Conservation (phyloP, 2,888 invertebrate species). For the Lithophane leautieri region DNA sequence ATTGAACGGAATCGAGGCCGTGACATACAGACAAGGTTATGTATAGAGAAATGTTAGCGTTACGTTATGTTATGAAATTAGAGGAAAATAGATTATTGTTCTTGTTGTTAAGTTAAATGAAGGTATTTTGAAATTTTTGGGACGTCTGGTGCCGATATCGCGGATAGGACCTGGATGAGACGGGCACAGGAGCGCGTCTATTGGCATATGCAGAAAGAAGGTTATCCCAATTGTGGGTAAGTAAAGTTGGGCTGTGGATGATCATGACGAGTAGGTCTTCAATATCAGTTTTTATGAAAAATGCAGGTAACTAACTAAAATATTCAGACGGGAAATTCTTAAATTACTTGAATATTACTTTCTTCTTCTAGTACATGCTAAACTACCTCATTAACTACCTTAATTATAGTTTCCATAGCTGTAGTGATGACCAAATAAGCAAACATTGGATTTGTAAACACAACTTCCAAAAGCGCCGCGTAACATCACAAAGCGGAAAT, state of each 20-base stretch:
- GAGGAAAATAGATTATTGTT: conserved; percentile 2
- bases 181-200: not conserved
- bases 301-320: not conserved
- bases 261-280: not conserved
- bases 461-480: conserved; percentile 1
- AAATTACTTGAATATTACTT: not conserved
- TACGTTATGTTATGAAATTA: conserved; percentile 39
- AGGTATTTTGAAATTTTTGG: not conserved
- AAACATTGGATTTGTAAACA: conserved; percentile 8
- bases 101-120: conserved; percentile 1
- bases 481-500: conserved; percentile 44
- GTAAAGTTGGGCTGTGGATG: too few relatives aligned
- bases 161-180: not conserved
- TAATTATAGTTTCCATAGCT: not conserved
- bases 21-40: conserved; percentile 63
- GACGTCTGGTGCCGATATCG: too few relatives aligned
- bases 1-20: conserved; percentile 63
- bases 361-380: not conserved
- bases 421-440: not conserved
- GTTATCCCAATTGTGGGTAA: not conserved
- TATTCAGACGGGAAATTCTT: not conserved
- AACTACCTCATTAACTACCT: not conserved
- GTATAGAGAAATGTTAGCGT: conserved; percentile 56
- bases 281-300: not conserved
- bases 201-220: not conserved